Conservation (phyloP, 2,888 invertebrate genomes). For the Brachyopa scutellaris region DNA sequence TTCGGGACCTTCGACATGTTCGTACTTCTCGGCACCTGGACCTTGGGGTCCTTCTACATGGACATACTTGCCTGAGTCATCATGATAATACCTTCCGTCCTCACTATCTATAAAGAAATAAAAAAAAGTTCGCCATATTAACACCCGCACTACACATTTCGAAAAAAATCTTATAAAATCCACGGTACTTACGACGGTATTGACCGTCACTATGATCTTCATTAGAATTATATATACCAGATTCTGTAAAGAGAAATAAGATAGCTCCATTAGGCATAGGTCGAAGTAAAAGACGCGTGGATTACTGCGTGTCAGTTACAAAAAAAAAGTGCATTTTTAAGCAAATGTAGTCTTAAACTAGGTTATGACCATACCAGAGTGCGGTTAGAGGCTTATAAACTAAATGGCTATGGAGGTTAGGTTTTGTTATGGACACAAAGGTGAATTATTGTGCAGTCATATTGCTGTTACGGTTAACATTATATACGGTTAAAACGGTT, state of each 20-base stretch:
- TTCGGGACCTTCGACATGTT: conserved; percentile 78
- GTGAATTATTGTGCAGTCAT: conserved; percentile 58
- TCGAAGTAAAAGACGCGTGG: conserved; percentile 16
- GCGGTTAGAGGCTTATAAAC: conserved; percentile 53
- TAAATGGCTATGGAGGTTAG: conserved; percentile 50
- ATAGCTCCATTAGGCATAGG: conserved; percentile 2
- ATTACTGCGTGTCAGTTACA: conserved; percentile 46
- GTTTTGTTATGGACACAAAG: conserved; percentile 7
- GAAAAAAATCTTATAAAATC: conserved; percentile 11
- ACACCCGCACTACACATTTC: background rate
- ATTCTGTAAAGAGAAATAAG: conserved; percentile 52
- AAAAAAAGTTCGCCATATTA: conserved; percentile 4
- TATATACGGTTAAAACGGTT: conserved; percentile 70
- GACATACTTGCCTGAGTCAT: conserved; percentile 80
- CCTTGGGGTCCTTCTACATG: conserved; percentile 81
- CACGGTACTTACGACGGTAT: conserved; percentile 68
- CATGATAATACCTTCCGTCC: conserved; percentile 79
- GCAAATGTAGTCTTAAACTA: conserved; percentile 57
- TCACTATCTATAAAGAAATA: conserved; percentile 37
- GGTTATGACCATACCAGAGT: conserved; percentile 29
- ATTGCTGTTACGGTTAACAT: conserved; percentile 72
- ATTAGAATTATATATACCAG: conserved; percentile 43
- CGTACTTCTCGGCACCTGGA: conserved; percentile 79
- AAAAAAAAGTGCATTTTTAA: conserved; percentile 45
- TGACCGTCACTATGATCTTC: conserved; percentile 47